phyloP scores from a whole-genome alignment of 30 jellyfish, hydroid and myxozoan species.

The Aurelia coerulea region DNA sequence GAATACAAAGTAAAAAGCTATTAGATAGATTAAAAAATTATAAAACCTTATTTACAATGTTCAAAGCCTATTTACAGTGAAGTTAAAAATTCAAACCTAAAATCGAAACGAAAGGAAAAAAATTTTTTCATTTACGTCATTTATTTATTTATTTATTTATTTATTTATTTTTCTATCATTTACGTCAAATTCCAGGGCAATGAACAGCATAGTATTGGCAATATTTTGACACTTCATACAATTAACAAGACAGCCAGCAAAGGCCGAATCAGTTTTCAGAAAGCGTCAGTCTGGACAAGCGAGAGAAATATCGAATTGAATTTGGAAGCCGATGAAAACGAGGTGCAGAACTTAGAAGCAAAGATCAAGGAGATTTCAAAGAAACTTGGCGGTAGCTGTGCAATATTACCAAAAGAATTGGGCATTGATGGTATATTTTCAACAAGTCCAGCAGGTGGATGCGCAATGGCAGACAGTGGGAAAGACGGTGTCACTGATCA shows the following conservation, averaged over 20 bases:
- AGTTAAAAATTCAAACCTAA: too few species aligned
- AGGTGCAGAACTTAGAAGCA: background rate
- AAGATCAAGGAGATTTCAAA: slow-evolving; percentile 6
- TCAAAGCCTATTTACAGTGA: too few species aligned
- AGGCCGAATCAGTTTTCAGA: background rate
- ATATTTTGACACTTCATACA: slow-evolving; percentile 9
- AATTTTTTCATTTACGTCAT: too few species aligned
- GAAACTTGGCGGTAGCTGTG: slow-evolving; percentile 32
- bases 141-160: too few species aligned
- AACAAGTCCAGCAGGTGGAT: slow-evolving; percentile 58
- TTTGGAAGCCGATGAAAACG: background rate
- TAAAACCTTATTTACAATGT: too few species aligned
- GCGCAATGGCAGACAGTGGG: slow-evolving; percentile 56
- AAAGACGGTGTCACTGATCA: slow-evolving; percentile 64
- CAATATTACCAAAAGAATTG: background rate
- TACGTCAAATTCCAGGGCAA: background rate
- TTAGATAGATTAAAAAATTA: too few species aligned
- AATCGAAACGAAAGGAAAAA: too few species aligned
- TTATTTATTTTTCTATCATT: too few species aligned
- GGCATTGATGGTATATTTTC: background rate
- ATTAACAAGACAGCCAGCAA: background rate
- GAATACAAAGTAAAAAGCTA: too few species aligned
- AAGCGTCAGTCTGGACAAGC: background rate
- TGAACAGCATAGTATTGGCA: background rate
- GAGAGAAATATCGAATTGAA: background rate